phyloP scores from a whole-genome alignment of 2,888 invertebrate species.

The Cerastis rubricosa region DNA sequence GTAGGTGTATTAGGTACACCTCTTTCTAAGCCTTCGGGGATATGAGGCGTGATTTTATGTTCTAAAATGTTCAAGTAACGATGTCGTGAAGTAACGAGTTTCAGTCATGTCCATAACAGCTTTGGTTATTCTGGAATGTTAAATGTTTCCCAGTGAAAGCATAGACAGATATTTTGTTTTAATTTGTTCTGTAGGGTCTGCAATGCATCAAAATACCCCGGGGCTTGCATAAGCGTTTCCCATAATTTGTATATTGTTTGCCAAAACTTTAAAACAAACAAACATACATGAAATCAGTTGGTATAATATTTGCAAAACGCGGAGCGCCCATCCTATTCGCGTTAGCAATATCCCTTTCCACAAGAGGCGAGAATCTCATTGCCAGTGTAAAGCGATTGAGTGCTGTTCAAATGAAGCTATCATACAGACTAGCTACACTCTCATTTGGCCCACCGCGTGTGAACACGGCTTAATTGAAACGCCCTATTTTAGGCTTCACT shows the following conservation, averaged over 20 bases:
- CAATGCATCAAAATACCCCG: neutral
- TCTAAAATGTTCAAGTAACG: too few relatives aligned
- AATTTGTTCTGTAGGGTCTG: neutral
- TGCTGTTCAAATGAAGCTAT: slow-evolving; percentile 30
- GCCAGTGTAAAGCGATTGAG: slow-evolving; percentile 18
- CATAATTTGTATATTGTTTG: neutral
- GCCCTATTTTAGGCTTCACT: neutral
- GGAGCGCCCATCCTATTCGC: neutral
- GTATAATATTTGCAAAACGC: slow-evolving; percentile 9
- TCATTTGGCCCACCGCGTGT: slow-evolving; percentile 18
- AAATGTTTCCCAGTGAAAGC: neutral
- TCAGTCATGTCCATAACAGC: neutral
- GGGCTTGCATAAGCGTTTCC: neutral
- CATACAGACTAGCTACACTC: slow-evolving; percentile 25
- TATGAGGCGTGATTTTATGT: too few relatives aligned
- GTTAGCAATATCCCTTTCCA: neutral
- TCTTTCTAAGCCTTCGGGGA: too few relatives aligned
- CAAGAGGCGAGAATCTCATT: slow-evolving; percentile 26
- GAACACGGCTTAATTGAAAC: slow-evolving; percentile 49
- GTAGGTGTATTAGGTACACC: too few relatives aligned
- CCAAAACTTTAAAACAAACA: neutral
- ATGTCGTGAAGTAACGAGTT: too few relatives aligned
- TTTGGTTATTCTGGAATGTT: neutral
- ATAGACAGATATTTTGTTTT: neutral
- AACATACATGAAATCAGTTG: neutral